phyloP scores from a whole-genome alignment of 2,888 invertebrate genomes.

The Cheiracanthium punctorium region DNA sequence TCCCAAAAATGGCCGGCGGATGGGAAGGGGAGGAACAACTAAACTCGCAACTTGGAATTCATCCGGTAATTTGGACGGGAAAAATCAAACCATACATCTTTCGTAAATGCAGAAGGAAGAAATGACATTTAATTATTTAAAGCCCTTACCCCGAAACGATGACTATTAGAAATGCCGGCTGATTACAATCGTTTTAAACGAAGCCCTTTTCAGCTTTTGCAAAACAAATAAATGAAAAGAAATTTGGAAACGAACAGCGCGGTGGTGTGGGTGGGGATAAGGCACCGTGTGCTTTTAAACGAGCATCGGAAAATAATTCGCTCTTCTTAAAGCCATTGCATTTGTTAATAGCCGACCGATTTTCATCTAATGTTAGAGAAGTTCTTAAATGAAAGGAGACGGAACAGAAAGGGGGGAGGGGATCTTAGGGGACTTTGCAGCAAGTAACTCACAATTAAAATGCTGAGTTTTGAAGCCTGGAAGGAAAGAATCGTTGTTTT shows the following conservation, averaged over 20 bases:
- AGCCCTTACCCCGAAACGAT: slow-evolving; percentile 47
- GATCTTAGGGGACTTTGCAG: slow-evolving; percentile 22
- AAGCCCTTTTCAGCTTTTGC: slow-evolving; percentile 16
- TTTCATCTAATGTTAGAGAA: slow-evolving; percentile 40
- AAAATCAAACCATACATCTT: slow-evolving; percentile 39
- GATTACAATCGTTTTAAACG: slow-evolving; percentile 55
- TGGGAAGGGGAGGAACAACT: slow-evolving; percentile 23
- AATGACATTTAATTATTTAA: slow-evolving; percentile 70
- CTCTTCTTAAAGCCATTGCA: slow-evolving; percentile 56
- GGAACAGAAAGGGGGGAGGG: neutral
- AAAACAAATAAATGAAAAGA: slow-evolving; percentile 62
- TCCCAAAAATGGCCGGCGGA: neutral
- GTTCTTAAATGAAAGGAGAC: neutral
- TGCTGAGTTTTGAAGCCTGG: neutral
- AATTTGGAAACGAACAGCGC: slow-evolving; percentile 8
- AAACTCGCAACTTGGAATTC: slow-evolving; percentile 17
- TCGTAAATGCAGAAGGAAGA: slow-evolving; percentile 33
- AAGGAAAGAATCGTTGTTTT: neutral
- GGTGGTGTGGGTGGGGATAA: slow-evolving; percentile 4
- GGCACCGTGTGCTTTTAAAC: slow-evolving; percentile 42
- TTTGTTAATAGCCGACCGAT: slow-evolving; percentile 59
- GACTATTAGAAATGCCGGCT: slow-evolving; percentile 56
- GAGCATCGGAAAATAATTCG: slow-evolving; percentile 61
- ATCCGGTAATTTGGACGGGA: neutral
- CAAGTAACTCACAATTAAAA: slow-evolving; percentile 52